Evolutionary conservation across 2,797 vertebrate species (phyloP).

Genomic region (Hoplostethus atlanticus): DNA sequence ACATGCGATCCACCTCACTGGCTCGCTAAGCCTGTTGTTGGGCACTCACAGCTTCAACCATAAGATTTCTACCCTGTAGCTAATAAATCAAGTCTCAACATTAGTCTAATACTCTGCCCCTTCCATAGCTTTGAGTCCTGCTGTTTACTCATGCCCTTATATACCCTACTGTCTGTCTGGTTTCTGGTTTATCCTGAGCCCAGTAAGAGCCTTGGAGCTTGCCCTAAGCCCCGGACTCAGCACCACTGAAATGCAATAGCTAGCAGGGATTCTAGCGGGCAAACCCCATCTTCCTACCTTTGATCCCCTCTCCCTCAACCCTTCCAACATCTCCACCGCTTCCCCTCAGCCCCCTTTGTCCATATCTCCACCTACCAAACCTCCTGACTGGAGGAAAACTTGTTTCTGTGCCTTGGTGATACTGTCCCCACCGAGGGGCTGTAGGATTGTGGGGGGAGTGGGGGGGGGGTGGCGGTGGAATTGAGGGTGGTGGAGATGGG

Average conservation of each 20-base stretch:
- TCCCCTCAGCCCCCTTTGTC: conserved; percentile 11
- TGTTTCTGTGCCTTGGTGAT: conserved; percentile 27
- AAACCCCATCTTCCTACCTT: conserved; percentile 21
- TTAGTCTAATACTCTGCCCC: conserved; percentile 35
- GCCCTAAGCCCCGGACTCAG: conserved; percentile 9
- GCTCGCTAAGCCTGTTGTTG: conserved; percentile 38
- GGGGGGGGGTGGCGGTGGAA: conserved; percentile 1
- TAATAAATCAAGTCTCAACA: conserved; percentile 33
- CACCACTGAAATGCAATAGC: conserved; percentile 13
- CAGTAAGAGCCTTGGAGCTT: not conserved
- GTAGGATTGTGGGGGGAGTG: not conserved
- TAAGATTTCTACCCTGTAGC: conserved; percentile 31
- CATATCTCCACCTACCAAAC: conserved; percentile 18
- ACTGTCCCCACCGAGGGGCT: conserved; percentile 24
- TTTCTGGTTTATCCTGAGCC: conserved; percentile 13
- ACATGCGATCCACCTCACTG: conserved; percentile 28
- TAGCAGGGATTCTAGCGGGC: conserved; percentile 5
- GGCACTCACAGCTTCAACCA: conserved; percentile 19
- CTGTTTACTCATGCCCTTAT: conserved; percentile 12
- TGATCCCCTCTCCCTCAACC: conserved; percentile 16
- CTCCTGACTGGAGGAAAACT: not conserved
- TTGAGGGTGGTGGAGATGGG: conserved; percentile 25
- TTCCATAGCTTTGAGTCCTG: conserved; percentile 12
- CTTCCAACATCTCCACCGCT: conserved; percentile 19
- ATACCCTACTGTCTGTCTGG: not conserved